Evolutionary conservation across 2,113 vertebrate species (phyloP).

Genomic region (Passer domesticus): DNA sequence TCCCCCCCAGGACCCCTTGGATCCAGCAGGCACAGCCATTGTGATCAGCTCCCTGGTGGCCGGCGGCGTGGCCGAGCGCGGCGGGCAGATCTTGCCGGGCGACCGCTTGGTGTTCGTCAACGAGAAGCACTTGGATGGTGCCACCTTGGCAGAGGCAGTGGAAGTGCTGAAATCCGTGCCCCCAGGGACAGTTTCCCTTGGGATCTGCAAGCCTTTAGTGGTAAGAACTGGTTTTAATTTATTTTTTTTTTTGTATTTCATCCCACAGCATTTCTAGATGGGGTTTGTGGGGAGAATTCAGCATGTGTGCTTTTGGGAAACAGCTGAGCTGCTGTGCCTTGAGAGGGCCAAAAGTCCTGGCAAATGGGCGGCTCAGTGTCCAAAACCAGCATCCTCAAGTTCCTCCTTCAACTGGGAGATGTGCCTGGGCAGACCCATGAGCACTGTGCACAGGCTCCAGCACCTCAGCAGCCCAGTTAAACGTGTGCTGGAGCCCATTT

Average conservation of each 20-base stretch:
- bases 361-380: neutral
- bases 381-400: neutral
- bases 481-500: neutral
- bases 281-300: neutral
- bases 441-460: rapidly evolving
- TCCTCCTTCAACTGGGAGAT: neutral
- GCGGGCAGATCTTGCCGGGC: slow-evolving; percentile 82
- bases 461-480: neutral
- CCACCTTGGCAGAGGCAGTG: slow-evolving; percentile 84
- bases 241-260: neutral
- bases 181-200: slow-evolving; percentile 82
- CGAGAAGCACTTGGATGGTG: slow-evolving; percentile 74
- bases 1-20: slow-evolving; percentile 86
- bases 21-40: slow-evolving; percentile 86
- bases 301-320: neutral
- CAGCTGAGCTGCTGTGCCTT: neutral
- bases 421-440: neutral
- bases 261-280: rapidly evolving
- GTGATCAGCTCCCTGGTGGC: slow-evolving; percentile 92
- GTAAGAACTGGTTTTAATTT: slow-evolving; percentile 69
- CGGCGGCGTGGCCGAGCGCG: slow-evolving; percentile 82
- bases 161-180: slow-evolving; percentile 88
- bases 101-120: slow-evolving; percentile 95
- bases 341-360: neutral
- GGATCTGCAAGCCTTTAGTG: slow-evolving; percentile 90